A percentile compares a stretch with the other conserved stretches of the same genome.
These are phyloP conservation scores for Hippocampus comes DNA, from an alignment of 2,113 vertebrate species.

Conservation along the genomic window DNA sequence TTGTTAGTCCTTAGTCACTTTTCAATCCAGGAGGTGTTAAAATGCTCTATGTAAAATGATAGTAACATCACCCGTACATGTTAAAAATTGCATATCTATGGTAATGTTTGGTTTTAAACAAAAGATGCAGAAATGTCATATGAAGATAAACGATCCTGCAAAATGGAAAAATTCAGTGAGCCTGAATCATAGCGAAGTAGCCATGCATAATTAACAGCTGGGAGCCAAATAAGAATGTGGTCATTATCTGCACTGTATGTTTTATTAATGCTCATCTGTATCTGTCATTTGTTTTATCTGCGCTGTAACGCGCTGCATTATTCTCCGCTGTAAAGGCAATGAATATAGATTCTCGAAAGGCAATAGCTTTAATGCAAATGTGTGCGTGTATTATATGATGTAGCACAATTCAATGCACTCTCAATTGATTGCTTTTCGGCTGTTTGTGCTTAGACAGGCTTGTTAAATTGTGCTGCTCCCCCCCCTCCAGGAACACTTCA, in stretches of 20 bases:
- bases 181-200: slow-evolving; percentile 35
- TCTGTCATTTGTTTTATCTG: slow-evolving; percentile 45
- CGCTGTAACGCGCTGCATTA: slow-evolving; percentile 46
- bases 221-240: slow-evolving; percentile 39
- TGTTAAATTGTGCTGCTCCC: slow-evolving; percentile 18
- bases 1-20: too few relatives aligned
- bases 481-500: slow-evolving; percentile 90
- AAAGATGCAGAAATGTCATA: not conserved
- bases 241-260: slow-evolving; percentile 42
- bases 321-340: slow-evolving; percentile 47
- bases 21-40: not conserved
- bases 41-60: not conserved
- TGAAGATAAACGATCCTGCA: slow-evolving; percentile 1
- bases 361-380: not conserved
- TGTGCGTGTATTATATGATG: slow-evolving; percentile 5
- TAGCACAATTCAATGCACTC: slow-evolving; percentile 14
- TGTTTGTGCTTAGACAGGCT: slow-evolving; percentile 14
- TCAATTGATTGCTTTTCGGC: slow-evolving; percentile 26
- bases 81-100: not conserved
- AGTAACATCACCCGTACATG: not conserved
- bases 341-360: slow-evolving; percentile 31
- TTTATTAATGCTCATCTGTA: slow-evolving; percentile 57
- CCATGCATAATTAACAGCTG: slow-evolving; percentile 54
- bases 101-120: not conserved
- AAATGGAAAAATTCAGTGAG: slow-evolving; percentile 13